Evolutionary conservation across 2,888 invertebrate genomes (phyloP).

Genomic region (Sinotaia quadrata): DNA sequence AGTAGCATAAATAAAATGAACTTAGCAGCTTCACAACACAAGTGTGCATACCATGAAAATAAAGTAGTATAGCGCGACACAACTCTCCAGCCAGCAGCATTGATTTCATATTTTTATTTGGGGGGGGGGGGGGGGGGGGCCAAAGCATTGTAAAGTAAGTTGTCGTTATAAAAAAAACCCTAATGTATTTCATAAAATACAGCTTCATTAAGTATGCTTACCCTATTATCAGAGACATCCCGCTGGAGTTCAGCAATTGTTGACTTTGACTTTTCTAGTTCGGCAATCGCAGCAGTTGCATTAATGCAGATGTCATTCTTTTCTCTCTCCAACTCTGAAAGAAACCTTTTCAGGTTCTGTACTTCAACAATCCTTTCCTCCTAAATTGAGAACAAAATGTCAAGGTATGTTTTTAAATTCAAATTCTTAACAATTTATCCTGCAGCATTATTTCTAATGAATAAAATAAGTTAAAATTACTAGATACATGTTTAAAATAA

Average conservation of each 20-base stretch:
- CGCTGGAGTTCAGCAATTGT: not conserved
- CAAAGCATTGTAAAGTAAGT: not conserved
- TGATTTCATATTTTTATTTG: too few relatives aligned
- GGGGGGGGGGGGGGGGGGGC: too few relatives aligned
- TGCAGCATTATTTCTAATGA: too few relatives aligned
- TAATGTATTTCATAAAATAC: not conserved
- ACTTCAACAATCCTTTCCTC: conserved; percentile 10
- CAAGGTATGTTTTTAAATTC: too few relatives aligned
- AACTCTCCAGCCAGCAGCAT: too few relatives aligned
- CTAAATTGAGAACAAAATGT: not conserved
- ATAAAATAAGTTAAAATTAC: too few relatives aligned
- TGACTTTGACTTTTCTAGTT: not conserved
- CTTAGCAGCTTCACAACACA: too few relatives aligned
- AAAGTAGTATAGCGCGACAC: too few relatives aligned
- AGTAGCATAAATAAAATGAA: too few relatives aligned
- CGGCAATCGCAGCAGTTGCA: not conserved
- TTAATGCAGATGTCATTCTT: not conserved
- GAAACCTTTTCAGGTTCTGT: not conserved
- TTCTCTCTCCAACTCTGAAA: conserved; percentile 7
- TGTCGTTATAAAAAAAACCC: not conserved
- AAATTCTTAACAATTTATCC: too few relatives aligned
- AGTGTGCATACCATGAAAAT: too few relatives aligned
- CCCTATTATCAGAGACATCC: not conserved
- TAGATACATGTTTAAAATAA: too few relatives aligned
- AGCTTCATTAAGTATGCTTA: not conserved